phyloP scores from a whole-genome alignment of 1,140 invertebrate genomes.

The Tetraneura akinire region DNA sequence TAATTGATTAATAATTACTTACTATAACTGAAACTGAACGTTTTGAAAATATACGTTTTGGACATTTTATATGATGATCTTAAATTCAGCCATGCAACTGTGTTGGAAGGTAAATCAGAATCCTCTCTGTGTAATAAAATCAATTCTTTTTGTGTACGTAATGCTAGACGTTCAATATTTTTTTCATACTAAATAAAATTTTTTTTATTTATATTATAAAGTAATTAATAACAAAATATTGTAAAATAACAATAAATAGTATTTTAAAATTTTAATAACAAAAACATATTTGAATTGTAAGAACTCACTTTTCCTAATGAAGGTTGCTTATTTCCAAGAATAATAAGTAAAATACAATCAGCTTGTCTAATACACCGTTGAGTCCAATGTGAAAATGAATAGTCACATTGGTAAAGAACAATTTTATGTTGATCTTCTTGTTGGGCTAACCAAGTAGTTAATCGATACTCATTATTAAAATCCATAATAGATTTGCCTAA shows the following conservation, averaged over 20 bases:
- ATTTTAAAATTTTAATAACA: neutral
- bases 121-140: constrained; percentile 90
- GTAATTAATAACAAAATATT: too few species aligned
- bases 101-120: constrained; percentile 80
- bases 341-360: constrained; percentile 96
- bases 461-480: constrained; percentile 82
- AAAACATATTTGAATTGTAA: neutral
- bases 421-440: constrained; percentile 96
- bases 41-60: constrained; percentile 87
- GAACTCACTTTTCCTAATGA: constrained; percentile 75
- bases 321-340: constrained; percentile 81
- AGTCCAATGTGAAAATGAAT: constrained; percentile 90
- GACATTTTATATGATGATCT: constrained; percentile 95
- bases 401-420: constrained; percentile 95
- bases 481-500: constrained; percentile 86
- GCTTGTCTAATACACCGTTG: constrained; percentile 96
- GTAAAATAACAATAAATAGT: too few species aligned
- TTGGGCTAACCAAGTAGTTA: constrained; percentile 96
- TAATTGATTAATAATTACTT: constrained; percentile 58
- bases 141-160: constrained; percentile 95
- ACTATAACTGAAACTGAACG: constrained; percentile 66
- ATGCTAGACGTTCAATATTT: constrained; percentile 89
- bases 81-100: constrained; percentile 95
- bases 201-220: too few species aligned
- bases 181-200: constrained; percentile 77